A percentile compares a stretch with the other conserved stretches of the same genome.
phyloP scores from a whole-genome alignment of 2,797 vertebrate genomes.

The Pteropus rufus region DNA sequence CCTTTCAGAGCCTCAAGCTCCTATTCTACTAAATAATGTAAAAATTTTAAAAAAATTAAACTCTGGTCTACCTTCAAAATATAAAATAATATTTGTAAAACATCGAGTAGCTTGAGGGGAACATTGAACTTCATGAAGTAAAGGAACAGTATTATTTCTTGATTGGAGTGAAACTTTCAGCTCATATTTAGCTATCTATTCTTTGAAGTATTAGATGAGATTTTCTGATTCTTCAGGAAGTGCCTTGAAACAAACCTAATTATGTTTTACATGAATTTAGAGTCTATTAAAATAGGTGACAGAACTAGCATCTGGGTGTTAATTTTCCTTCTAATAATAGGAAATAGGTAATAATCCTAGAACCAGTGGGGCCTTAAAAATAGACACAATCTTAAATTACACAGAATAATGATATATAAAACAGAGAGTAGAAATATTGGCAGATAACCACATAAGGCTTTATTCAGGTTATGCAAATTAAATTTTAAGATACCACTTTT shows the following conservation, averaged over 20 bases:
- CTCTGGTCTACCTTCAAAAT: not conserved
- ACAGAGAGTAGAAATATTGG: not conserved
- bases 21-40: not conserved
- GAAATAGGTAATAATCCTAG: slow-evolving; percentile 16
- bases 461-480: slow-evolving; percentile 30
- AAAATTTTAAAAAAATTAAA: slow-evolving; percentile 26
- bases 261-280: slow-evolving; percentile 33
- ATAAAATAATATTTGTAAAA: slow-evolving; percentile 11
- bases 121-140: slow-evolving; percentile 16
- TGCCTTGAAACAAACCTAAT: slow-evolving; percentile 38
- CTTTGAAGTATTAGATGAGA: slow-evolving; percentile 44
- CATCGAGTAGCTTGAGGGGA: not conserved
- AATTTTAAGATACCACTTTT: slow-evolving; percentile 57
- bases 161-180: slow-evolving; percentile 23
- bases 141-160: slow-evolving; percentile 22
- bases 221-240: slow-evolving; percentile 36
- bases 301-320: not conserved
- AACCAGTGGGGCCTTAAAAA: not conserved
- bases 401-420: not conserved
- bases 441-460: not conserved
- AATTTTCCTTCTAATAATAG: slow-evolving; percentile 45
- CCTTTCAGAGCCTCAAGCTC: not conserved
- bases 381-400: not conserved
- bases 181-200: not conserved
- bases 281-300: slow-evolving; percentile 35